Percentiles rank a stretch among this genome's conserved stretches.
These are phyloP conservation scores for Xestia xanthographa DNA, from an alignment of 2,888 invertebrate species.

Conservation along the genomic window DNA sequence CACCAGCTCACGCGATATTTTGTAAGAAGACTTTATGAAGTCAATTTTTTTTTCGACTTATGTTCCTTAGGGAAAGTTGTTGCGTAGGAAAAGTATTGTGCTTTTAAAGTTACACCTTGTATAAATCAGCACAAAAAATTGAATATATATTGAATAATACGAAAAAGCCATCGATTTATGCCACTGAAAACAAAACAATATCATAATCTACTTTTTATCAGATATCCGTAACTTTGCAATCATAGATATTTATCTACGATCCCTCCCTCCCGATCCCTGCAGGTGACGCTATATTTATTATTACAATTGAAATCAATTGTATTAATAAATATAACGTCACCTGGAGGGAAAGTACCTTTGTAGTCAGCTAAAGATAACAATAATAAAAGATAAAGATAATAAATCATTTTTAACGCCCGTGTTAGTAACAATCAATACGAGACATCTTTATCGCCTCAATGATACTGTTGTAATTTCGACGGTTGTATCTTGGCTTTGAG, in stretches of 20 bases:
- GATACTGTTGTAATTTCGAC: neutral
- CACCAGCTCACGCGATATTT: neutral
- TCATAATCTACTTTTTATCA: neutral
- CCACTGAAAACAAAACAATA: neutral
- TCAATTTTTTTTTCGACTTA: no score
- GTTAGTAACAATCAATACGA: neutral
- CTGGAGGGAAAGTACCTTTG: neutral
- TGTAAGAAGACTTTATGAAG: no score
- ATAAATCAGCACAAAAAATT: neutral
- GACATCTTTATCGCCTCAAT: neutral
- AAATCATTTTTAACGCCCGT: neutral
- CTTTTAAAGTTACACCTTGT: no score
- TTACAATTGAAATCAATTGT: no score
- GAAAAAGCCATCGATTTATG: neutral
- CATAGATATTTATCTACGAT: no score
- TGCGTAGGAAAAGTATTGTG: no score
- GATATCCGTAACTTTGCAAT: neutral
- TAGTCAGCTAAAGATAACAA: neutral
- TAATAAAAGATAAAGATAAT: neutral
- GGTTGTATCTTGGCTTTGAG: neutral
- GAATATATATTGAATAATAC: neutral
- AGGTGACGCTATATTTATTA: no score
- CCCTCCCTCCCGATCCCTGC: no score
- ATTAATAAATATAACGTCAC: no score
- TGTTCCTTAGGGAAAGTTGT: no score